Base-by-base conservation (phyloP, 2,888 invertebrate species). In the Colletes collaris region DNA sequence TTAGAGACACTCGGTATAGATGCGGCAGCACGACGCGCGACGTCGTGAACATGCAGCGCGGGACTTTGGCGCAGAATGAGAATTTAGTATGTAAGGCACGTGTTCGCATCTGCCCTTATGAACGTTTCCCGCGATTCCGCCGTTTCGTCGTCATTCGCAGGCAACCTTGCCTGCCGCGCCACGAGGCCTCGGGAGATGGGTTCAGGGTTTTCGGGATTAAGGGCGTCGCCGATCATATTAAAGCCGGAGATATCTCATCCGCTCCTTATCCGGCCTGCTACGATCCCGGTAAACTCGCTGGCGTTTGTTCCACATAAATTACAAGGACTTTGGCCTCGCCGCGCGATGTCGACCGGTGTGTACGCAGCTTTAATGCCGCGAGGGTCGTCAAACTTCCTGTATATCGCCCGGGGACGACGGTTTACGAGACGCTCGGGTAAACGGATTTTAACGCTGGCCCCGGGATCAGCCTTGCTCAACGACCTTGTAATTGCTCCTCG, bases 61-160 rank as follows among this genome's bases (percentile, higher is more conserved):
- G 70, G 56, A 69, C 80, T 87, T 86, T 86, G 86, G 79, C 79
- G 84, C 71, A 75, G 73, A 79, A 86, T 82, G 86, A 79, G 88
- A 82, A 84, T 87, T 86, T 82, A 89, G 91, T 91, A 92, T 92
- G 92, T 91, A 90, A 91, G 89, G 91, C 92, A 92, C 92, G 92
- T 91, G 91, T 90, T 90, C 90, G 90, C 91, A 91, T 92, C 91
- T 89, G 89, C 90, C 91, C 92, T 92, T 92, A 92, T 91, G 92
- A 92, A 90, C 88, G 89, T 89, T 92, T 88, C 87, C 87, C 82
- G 89, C 89, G 88, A 90, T 91, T 91, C 87, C 89, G 87, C 89
- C 90, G 88, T 91, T 90, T 90, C 90, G 89, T 89, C 87, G 91
- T 91, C 90, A 89, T 91, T 92, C 90, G 89, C 88, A 76, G 81